Conservation (phyloP, 2,797 vertebrate genomes). For the Chrosomus eos region DNA sequence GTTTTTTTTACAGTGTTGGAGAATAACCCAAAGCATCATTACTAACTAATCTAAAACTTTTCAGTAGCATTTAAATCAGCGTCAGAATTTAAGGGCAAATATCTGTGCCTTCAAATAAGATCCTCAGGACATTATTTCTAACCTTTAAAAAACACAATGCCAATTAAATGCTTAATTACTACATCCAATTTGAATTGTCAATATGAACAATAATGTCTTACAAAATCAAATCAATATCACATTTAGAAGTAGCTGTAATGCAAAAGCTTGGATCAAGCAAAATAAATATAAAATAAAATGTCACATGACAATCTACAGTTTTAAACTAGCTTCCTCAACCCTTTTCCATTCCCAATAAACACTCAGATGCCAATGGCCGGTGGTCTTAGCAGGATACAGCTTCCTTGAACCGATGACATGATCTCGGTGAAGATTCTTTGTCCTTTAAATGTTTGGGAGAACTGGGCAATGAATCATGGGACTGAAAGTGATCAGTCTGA, state of each 20-base stretch:
- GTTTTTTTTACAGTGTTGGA: neutral
- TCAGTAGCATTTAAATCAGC: neutral
- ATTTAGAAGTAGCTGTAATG: neutral
- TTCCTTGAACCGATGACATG: neutral
- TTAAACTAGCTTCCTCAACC: neutral
- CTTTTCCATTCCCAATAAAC: neutral
- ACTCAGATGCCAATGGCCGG: neutral
- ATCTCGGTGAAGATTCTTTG: neutral
- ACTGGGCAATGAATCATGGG: conserved; percentile 27
- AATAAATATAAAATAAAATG: neutral
- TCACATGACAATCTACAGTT: neutral
- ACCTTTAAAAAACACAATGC: neutral
- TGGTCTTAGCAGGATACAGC: neutral
- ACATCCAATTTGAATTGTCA: neutral
- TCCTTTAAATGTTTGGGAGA: conserved; percentile 7
- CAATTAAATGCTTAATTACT: neutral
- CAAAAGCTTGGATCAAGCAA: neutral
- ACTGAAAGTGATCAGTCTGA: conserved; percentile 42
- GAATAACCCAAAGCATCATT: neutral
- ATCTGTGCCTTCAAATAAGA: neutral
- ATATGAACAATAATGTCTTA: neutral
- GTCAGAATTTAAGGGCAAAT: neutral
- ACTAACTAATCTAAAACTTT: neutral
- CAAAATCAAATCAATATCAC: neutral
- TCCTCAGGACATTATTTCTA: neutral